A percentile compares a stretch with the other conserved stretches of the same genome.
phyloP scores from a whole-genome alignment of 2,797 vertebrate species.

The Thalassophryne amazonica region DNA sequence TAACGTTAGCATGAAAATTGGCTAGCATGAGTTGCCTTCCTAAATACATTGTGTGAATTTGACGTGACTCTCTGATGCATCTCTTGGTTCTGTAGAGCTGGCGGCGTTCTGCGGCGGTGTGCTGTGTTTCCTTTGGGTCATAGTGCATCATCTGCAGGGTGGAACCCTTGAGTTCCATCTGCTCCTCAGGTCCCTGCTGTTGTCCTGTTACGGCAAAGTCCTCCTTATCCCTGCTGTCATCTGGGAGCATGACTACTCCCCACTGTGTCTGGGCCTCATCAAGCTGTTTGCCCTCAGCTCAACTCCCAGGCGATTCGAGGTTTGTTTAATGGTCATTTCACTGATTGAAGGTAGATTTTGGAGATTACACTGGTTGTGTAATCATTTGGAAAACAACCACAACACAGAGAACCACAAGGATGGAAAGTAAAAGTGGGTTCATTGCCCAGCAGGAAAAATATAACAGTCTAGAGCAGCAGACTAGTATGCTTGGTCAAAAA shows the following conservation, averaged over 20 bases:
- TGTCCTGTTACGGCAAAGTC: constrained; percentile 95
- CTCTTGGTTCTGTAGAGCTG: constrained; percentile 78
- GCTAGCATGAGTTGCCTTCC: too few species aligned
- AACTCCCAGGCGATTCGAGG: constrained; percentile 92
- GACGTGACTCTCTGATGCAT: not conserved
- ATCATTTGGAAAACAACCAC: too few species aligned
- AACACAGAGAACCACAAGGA: too few species aligned
- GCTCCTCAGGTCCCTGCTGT: constrained; percentile 87
- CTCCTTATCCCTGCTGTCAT: constrained; percentile 94
- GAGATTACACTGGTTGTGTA: too few species aligned
- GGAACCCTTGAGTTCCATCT: constrained; percentile 60
- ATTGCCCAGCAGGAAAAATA: too few species aligned
- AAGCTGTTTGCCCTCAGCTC: constrained; percentile 93
- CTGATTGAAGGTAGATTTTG: too few species aligned
- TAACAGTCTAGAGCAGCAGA: too few species aligned
- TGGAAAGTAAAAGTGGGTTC: too few species aligned
- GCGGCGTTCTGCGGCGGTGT: constrained; percentile 84
- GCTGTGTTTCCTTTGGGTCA: constrained; percentile 81
- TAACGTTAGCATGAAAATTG: too few species aligned
- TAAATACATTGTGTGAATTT: not conserved
- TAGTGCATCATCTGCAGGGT: constrained; percentile 54
- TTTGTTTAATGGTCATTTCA: too few species aligned
- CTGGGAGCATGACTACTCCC: constrained; percentile 95
- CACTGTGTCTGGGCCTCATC: constrained; percentile 89
- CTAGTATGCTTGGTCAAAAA: too few species aligned